phyloP scores from a whole-genome alignment of 2,113 vertebrate genomes.

The Datnioides undecimradiatus region DNA sequence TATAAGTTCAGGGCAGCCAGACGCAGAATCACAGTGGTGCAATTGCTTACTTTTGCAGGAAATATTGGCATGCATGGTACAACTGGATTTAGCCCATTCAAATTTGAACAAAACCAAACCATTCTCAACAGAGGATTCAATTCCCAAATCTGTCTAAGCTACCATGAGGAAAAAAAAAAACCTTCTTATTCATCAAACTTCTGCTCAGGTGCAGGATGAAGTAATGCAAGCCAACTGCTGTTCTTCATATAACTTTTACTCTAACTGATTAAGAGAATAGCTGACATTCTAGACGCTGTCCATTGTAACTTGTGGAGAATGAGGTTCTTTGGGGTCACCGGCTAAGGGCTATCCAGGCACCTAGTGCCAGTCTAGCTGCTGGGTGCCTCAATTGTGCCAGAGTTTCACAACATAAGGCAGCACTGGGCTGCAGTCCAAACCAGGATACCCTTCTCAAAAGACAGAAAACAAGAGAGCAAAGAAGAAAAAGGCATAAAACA shows the following conservation, averaged over 20 bases:
- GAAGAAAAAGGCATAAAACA: neutral
- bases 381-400: conserved; percentile 17
- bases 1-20: conserved; percentile 15
- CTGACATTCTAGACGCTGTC: conserved; percentile 1
- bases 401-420: conserved; percentile 29
- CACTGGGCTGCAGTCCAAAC: conserved; percentile 18
- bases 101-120: neutral
- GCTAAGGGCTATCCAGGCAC: neutral
- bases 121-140: neutral
- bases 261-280: neutral
- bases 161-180: neutral
- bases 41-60: conserved; percentile 9
- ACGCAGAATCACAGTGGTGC: neutral
- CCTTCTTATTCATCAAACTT: neutral
- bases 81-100: neutral
- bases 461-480: conserved; percentile 10
- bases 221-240: neutral
- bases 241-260: conserved; percentile 9
- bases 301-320: neutral
- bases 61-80: neutral
- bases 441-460: conserved; percentile 22
- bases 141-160: neutral
- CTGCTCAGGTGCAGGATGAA: neutral
- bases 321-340: conserved; percentile 12
- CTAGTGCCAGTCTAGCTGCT: conserved; percentile 2